Evolutionary conservation across 2,113 vertebrate genomes (phyloP), one percentile per base, ranked within the genome.

Genomic region (Thamnaconus septentrionalis): DNA sequence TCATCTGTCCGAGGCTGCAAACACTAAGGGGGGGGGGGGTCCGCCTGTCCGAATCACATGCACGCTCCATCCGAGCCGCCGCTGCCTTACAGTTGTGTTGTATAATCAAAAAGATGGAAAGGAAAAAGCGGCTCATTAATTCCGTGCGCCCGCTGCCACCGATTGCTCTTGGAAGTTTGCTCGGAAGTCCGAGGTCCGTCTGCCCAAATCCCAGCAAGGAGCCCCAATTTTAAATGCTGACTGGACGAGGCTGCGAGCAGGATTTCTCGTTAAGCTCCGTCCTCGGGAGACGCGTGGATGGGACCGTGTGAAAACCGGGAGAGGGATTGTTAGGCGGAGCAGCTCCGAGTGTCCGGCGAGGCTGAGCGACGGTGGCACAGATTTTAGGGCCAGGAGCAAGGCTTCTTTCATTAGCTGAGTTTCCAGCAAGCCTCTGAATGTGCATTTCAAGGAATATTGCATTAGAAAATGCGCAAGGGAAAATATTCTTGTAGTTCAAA

Each of bases 1-100:
- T 78, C 69, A 73, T 70, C 75, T 83, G 76, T 86, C 87, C 6
- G 39, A 78, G 72, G 54, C 12, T 42, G 66, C 79, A 81, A 68
- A 18, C 42, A 3, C 44, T 53, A 47, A 18, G 9, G 54, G 62
- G 18, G 39, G 9, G 54, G 62, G 18, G 18, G 18, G 2, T 31
- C 18, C 18, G 18, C 18, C 18, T 31, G 50, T 72, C 55, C 54
- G 11, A 41, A 8, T 5, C 31, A 72, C 71, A 59, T 60, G 45
- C 56, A 69, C 73, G 64, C 47, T 63, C 31, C n/a, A 58, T 58
- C 56, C 8, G 31, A 12, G 43, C 39, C 50, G 4, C 7, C 31
- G 31, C 56, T 64, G 53, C 49, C 68, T 64, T 31, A 31, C 18
- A 39, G 42, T 48, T 61, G 57, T 58, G 51, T 67, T 63, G 51